phyloP scores from a whole-genome alignment of 2,888 invertebrate genomes.

The Plagodis dolabraria region DNA sequence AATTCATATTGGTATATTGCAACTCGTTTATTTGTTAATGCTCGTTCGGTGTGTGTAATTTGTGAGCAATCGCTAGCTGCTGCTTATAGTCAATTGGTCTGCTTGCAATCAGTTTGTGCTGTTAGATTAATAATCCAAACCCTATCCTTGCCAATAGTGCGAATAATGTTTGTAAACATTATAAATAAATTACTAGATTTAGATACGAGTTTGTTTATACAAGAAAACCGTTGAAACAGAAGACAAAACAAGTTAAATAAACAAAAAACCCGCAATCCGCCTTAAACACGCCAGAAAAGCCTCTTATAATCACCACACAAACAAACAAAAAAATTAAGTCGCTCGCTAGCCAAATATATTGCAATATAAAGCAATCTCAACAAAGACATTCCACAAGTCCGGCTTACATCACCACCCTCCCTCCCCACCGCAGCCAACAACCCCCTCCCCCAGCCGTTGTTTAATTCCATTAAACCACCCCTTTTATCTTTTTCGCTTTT shows the following conservation, averaged over 20 bases:
- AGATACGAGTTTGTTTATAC: neutral
- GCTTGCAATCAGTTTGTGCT: too few relatives aligned
- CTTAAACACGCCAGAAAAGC: conserved; percentile 41
- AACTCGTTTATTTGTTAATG: neutral
- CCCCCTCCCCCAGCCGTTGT: conserved; percentile 61
- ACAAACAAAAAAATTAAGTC: conserved; percentile 53
- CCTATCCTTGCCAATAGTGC: too few relatives aligned
- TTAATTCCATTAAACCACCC: conserved; percentile 84
- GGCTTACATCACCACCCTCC: conserved; percentile 64
- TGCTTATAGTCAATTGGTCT: too few relatives aligned
- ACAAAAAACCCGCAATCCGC: conserved; percentile 35
- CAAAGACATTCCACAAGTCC: conserved; percentile 80
- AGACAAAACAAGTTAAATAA: conserved; percentile 16
- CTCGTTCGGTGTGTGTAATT: neutral
- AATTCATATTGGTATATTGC: neutral
- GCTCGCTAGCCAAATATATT: conserved; percentile 56
- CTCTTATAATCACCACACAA: conserved; percentile 42
- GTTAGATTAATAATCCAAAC: too few relatives aligned
- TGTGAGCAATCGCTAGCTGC: too few relatives aligned
- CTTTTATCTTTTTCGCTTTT: conserved; percentile 82
- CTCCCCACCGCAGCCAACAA: conserved; percentile 30
- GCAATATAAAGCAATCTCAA: conserved; percentile 64
- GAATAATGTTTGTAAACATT: too few relatives aligned
- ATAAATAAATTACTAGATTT: too few relatives aligned
- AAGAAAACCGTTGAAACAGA: neutral